Evolutionary conservation across 2,113 vertebrate species (phyloP), one percentile per base, ranked within the genome.

Genomic region (Panthera tigris): DNA sequence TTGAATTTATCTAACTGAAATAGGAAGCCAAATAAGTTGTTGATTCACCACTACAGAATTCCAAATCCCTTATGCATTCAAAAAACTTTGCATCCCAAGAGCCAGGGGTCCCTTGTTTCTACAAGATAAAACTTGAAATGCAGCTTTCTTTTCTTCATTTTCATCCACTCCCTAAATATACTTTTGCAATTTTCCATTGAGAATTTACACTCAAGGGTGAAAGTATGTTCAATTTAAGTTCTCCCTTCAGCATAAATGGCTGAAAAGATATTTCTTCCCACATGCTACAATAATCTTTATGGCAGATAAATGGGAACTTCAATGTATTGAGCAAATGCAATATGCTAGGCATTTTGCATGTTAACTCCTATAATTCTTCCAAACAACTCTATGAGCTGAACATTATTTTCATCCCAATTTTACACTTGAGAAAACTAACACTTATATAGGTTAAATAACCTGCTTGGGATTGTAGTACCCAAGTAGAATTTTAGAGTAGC

Each of bases 231-330:
- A 97, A 89, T 85, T 96, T 95, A 96, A 95, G 71, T 93, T 96
- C 55, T 68, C 76, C 81, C 89, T 93, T 96, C 36, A 97, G 93
- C 84, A 91, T 93, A 95, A 97, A 94, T 82, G 69, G 66, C 39
- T 89, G 96, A 96, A 93, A 97, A 91, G 31, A 84, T 91, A 88
- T 97, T 97, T 94, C 65, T 94, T 94, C 68, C 86, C 93, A 91
- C 66, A 82, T 85, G 88, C 84, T 76, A 36, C 52, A 92, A 89
- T 94, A 95, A 96, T 89, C 65, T 97, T 97, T 79, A 97, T 79
- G 65, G 76, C 39, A 90, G 91, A 95, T 94, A 97, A 98, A 95
- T 86, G 89, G 39, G 45, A 95, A 94, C 71, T 92, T 95, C 52
- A 48, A 33, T 52, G 36, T 88, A 55, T 82, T 94, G 61, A 78